Evolutionary conservation across 2,113 vertebrate species (phyloP).

Genomic region (Aramus guarauna): DNA sequence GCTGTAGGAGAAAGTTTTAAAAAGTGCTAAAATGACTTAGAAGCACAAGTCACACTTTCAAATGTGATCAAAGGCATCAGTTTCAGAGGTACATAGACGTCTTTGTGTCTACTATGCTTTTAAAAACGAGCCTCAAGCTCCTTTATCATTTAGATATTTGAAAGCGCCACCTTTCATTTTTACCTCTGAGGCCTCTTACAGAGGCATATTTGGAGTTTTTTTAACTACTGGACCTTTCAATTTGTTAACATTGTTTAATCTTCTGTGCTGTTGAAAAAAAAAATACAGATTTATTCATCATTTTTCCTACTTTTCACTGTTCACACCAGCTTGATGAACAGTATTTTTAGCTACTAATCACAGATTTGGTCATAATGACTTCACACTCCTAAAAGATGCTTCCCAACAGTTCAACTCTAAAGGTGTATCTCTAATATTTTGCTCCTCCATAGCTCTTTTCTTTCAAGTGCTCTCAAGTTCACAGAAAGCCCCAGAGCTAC

Average conservation of each 20-base stretch:
- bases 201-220: not conserved
- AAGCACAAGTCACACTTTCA: constrained; percentile 17
- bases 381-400: not conserved
- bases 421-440: not conserved
- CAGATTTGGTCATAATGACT: not conserved
- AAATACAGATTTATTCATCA: not conserved
- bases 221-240: not conserved
- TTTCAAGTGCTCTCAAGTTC: not conserved
- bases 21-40: constrained; percentile 8
- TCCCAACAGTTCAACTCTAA: not conserved
- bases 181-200: not conserved
- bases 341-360: not conserved
- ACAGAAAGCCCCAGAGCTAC: not conserved
- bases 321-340: not conserved
- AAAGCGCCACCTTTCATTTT: constrained; percentile 6
- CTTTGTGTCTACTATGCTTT: not conserved
- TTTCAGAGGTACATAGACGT: not conserved
- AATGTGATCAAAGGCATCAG: not conserved
- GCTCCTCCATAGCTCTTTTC: not conserved
- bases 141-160: not conserved
- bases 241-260: constrained; percentile 3
- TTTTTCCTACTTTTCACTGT: not conserved
- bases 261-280: not conserved
- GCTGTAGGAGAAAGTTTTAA: constrained; percentile 2
- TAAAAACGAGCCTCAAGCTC: not conserved